Evolutionary conservation across 2,888 invertebrate genomes (phyloP), one percentile per base, ranked within the genome.

Genomic region (Troides aeacus): DNA sequence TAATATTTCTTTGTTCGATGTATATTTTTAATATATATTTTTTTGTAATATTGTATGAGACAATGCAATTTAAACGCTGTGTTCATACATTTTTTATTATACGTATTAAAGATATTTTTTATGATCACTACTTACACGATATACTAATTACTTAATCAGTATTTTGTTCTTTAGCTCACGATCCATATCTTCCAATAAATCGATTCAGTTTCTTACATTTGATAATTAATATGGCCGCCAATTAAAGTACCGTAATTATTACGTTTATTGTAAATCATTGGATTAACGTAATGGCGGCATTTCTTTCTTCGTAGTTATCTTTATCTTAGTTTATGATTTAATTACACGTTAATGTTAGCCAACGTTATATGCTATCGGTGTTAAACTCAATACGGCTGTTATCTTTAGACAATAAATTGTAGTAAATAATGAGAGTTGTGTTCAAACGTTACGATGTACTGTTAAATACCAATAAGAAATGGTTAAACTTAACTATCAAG

Each of bases 151-250:
- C 73, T 68, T 77, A 77, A 77, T 77, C 78, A 74, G 72, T 66
- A 72, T 67, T 73, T 68, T 62, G 53, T 53, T 10, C 24, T 58
- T 23, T 58, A 3, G 58, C 57, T 64, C 2, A 58, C 63, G 61
- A 61, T 61, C 61, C 60, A 46, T 61, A 57, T 36, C 23, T 18
- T 23, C 74, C 78, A 78, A 84, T 88, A 89, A 88, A 88, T 76
- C 76, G 79, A 76, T 80, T 79, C 74, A 59, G 63, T 68, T 70
- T 70, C 76, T 81, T 84, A 82, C 82, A 80, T 80, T 84, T 83
- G 90, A 89, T 91, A 92, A 92, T 92, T 92, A 91, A 89, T 89
- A 90, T 89, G 83, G 85, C 83, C 79, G 80, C 83, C 90, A 90
- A 90, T 91, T 90, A 90, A 85, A 83, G 81, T 78, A 81, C 80